Evolutionary conservation across 2,113 vertebrate genomes (phyloP).

Genomic region (Gila orcuttii): DNA sequence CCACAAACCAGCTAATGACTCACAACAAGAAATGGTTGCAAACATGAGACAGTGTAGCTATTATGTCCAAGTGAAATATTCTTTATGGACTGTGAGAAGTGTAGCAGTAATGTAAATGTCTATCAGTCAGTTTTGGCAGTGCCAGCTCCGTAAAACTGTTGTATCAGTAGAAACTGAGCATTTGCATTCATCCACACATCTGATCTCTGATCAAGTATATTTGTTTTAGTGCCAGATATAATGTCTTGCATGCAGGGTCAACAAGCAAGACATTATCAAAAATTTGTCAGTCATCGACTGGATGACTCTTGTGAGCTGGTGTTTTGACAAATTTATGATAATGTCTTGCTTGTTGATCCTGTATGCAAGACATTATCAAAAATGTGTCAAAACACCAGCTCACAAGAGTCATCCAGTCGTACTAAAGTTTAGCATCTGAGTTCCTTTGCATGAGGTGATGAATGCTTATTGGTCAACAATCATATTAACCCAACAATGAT

Average conservation of each 20-base stretch:
- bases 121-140: slow-evolving; percentile 9
- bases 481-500: not conserved
- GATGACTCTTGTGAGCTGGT: no score
- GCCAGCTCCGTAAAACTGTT: not conserved
- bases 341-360: no score
- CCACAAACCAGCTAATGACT: not conserved
- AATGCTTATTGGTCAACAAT: not conserved
- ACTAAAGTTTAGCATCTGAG: not conserved
- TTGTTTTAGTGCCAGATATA: slow-evolving; percentile 2
- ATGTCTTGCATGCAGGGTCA: not conserved
- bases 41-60: not conserved
- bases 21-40: not conserved
- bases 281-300: no score
- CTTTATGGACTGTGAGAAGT: not conserved
- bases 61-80: slow-evolving; percentile 16
- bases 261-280: not conserved
- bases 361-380: no score
- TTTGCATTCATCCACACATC: slow-evolving; percentile 16
- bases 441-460: not conserved
- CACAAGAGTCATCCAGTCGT: not conserved
- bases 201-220: not conserved
- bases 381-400: slow-evolving; percentile 5
- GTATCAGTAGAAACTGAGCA: not conserved
- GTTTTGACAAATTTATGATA: no score
- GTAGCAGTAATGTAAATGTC: slow-evolving; percentile 24